Evolutionary conservation across 2,888 invertebrate genomes (phyloP).

Genomic region (Xylocampa areola): DNA sequence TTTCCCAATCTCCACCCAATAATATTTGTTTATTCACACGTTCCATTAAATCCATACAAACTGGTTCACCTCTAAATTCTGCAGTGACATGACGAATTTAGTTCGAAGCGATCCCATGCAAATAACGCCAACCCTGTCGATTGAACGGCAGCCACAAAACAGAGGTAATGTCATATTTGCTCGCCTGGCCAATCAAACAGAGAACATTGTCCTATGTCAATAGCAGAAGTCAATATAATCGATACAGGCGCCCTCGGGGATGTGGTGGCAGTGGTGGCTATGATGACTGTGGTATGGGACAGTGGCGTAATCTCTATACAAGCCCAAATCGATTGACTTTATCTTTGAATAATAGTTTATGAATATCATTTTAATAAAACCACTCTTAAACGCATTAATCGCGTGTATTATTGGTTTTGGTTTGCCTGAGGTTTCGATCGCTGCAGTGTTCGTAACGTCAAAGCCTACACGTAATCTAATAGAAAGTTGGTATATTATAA

Average conservation of each 20-base stretch:
- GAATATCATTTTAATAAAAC: no score
- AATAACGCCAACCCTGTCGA: constrained; percentile 81
- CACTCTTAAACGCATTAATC: no score
- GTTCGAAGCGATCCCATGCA: constrained; percentile 69
- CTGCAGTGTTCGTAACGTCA: no score
- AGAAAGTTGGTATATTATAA: no score
- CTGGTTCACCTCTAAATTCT: constrained; percentile 81
- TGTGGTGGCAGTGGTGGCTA: neutral
- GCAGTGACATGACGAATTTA: constrained; percentile 74
- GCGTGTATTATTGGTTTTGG: no score
- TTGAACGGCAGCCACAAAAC: constrained; percentile 82
- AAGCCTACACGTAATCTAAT: no score
- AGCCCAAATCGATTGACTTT: no score
- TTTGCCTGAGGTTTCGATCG: no score
- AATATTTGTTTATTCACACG: constrained; percentile 76
- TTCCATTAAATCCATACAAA: constrained; percentile 79
- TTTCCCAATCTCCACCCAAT: constrained; percentile 1
- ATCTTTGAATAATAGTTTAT: no score
- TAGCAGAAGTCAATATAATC: constrained; percentile 55
- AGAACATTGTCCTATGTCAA: constrained; percentile 75
- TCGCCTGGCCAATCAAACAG: constrained; percentile 65
- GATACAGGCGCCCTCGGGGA: constrained; percentile 46
- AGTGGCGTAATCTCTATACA: no score
- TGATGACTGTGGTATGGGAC: no score
- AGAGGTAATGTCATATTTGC: constrained; percentile 70